Evolutionary conservation across 2,113 vertebrate species (phyloP).

Genomic region (Cepphus grylle): DNA sequence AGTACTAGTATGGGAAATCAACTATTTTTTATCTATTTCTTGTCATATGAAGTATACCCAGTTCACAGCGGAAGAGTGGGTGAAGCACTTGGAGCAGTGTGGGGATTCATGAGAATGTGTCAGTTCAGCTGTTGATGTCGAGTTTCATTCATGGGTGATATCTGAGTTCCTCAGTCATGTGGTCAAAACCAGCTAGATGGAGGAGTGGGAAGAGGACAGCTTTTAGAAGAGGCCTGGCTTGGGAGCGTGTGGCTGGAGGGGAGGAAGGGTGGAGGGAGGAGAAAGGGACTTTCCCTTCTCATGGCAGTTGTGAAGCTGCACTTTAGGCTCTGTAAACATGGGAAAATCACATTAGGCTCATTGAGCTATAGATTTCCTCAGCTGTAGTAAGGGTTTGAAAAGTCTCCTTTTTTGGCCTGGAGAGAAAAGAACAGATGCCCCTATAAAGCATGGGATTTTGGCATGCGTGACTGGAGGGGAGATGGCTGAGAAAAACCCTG

Average conservation of each 20-base stretch:
- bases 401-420: slow-evolving; percentile 62
- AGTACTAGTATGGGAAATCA: neutral
- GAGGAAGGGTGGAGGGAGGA: neutral
- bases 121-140: neutral
- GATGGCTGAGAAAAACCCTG: slow-evolving; percentile 45
- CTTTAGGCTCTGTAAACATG: neutral
- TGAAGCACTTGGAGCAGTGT: neutral
- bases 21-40: neutral
- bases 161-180: neutral
- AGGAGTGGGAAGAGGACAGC: neutral
- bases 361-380: neutral
- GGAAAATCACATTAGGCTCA: neutral
- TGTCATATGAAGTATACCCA: neutral
- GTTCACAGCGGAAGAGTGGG: neutral
- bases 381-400: slow-evolving; percentile 30
- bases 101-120: neutral
- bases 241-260: neutral
- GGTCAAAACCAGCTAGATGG: neutral
- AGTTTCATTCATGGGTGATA: neutral
- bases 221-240: neutral
- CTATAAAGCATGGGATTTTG: slow-evolving; percentile 60
- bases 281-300: neutral
- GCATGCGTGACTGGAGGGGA: slow-evolving; percentile 26
- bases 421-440: slow-evolving; percentile 48
- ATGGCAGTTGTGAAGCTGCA: neutral